Evolutionary conservation across 2,888 invertebrate species (phyloP), one percentile per base, ranked within the genome.

Genomic region (Archips crataeganus): DNA sequence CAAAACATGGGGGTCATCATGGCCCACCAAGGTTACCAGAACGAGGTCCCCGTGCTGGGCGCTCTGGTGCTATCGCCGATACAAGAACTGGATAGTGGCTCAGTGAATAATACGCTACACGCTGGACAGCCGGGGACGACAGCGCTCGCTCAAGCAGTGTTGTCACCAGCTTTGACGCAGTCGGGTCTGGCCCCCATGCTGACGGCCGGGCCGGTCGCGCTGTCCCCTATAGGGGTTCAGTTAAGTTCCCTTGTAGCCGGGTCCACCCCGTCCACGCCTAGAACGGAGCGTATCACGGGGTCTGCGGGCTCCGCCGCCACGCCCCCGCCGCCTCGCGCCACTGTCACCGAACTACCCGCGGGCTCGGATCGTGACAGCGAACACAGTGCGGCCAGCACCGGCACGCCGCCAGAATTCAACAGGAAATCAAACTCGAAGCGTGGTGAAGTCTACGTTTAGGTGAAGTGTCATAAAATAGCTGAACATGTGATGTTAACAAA

Each of bases 41-140:
- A 95, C 75, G 97, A 97, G 80, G 95, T 96, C 63, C 97, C 97
- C 2, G 96, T 97, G 51, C 95, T 97, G 2, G 96, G 97, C 83
- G 97, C 96, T 10, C 91, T 98, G 42, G 96, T 97, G 57, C 92
- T 98, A 15, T 97, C 97, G 2, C 98, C 98, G 0, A 98, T 98
- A 76, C 97, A 97, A 79, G 98, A 98, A 90, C 93, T 97, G 79
- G 98, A 98, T 81, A 96, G 97, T 76, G 96, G 95, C 51, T 97
- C 97, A 0, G 96, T 96, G 65, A 96, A 97, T 85, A 97, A 96
- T 84, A 97, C 97, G 63, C 87, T 97, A 79, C 97, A 97, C 85
- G 95, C 97, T 42, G 96, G 97, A 42, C 96, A 97, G 89, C 96
- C 97, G 6, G 96, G 96, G 10, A 97, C 97, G 0, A 96, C 97